Evolutionary conservation across 2,113 vertebrate species (phyloP).

Genomic region (Monopterus albus): DNA sequence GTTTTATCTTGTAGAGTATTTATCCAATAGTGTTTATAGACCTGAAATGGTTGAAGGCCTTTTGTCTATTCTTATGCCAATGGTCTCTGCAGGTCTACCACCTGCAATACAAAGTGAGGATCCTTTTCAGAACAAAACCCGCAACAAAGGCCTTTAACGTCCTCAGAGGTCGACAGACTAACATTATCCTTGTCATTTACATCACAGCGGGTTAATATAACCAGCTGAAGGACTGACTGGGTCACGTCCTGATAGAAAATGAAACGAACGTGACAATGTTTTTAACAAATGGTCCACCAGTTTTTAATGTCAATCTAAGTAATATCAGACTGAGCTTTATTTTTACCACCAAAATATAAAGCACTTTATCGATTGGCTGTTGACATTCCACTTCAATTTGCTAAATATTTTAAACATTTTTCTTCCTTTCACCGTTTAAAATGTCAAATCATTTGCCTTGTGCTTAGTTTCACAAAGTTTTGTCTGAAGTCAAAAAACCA

Average conservation of each 20-base stretch:
- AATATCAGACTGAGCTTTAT: neutral
- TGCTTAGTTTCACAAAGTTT: neutral
- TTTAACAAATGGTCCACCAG: no score
- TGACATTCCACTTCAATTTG: neutral
- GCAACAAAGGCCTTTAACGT: conserved; percentile 40
- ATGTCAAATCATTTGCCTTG: neutral
- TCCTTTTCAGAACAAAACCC: conserved; percentile 38
- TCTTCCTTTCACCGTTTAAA: neutral
- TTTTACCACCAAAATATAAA: neutral
- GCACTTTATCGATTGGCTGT: conserved; percentile 14
- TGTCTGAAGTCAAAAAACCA: neutral
- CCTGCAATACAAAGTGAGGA: conserved; percentile 57
- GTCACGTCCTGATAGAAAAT: no score
- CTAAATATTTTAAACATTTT: neutral
- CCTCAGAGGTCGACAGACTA: conserved; percentile 27
- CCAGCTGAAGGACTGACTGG: conserved; percentile 3
- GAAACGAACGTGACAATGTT: no score
- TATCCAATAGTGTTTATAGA: neutral
- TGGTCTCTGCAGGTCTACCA: neutral
- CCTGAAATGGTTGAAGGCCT: neutral
- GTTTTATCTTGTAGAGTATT: neutral
- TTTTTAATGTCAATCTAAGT: neutral
- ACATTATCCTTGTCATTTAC: conserved; percentile 60
- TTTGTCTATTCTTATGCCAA: neutral
- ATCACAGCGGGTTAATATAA: conserved; percentile 48